Evolutionary conservation across 1,140 invertebrate genomes (phyloP).

Genomic region (Aphelinus certus): DNA sequence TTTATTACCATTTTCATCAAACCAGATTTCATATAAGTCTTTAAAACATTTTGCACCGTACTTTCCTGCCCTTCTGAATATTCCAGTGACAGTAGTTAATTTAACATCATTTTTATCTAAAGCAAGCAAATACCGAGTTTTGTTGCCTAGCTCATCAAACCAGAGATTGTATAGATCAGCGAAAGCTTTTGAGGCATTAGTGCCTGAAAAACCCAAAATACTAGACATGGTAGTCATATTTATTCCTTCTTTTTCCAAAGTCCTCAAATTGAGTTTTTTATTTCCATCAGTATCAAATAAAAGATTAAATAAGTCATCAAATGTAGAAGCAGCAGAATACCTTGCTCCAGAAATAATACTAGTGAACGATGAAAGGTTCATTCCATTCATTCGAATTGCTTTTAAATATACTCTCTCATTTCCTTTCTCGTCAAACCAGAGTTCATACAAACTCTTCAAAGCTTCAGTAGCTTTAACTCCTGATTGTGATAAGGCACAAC

Average conservation of each 20-base stretch:
- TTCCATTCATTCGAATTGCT: slow-evolving; percentile 9
- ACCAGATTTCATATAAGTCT: slow-evolving; percentile 41
- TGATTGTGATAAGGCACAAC: slow-evolving; percentile 31
- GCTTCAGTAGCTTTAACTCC: slow-evolving; percentile 18
- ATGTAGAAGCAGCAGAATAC: not conserved
- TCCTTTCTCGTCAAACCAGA: slow-evolving; percentile 40
- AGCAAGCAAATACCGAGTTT: not conserved
- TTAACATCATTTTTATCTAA: not conserved
- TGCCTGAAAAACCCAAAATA: slow-evolving; percentile 41
- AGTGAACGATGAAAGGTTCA: slow-evolving; percentile 23
- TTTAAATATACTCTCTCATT: slow-evolving; percentile 42
- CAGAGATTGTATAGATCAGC: slow-evolving; percentile 16
- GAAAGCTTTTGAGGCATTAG: slow-evolving; percentile 17
- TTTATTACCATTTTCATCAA: slow-evolving; percentile 43
- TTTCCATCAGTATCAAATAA: slow-evolving; percentile 24
- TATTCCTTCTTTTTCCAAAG: slow-evolving; percentile 21
- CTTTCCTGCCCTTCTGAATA: not conserved
- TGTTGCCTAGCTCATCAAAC: slow-evolving; percentile 13
- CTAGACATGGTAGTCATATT: slow-evolving; percentile 44
- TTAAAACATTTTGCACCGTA: slow-evolving; percentile 30
- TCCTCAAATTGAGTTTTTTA: slow-evolving; percentile 14
- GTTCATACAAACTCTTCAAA: slow-evolving; percentile 35
- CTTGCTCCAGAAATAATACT: slow-evolving; percentile 21
- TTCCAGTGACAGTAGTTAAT: not conserved
- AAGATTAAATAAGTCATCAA: slow-evolving; percentile 31